Evolutionary conservation across 2,888 invertebrate genomes (phyloP).

Genomic region (Alviniconcha strummeri): DNA sequence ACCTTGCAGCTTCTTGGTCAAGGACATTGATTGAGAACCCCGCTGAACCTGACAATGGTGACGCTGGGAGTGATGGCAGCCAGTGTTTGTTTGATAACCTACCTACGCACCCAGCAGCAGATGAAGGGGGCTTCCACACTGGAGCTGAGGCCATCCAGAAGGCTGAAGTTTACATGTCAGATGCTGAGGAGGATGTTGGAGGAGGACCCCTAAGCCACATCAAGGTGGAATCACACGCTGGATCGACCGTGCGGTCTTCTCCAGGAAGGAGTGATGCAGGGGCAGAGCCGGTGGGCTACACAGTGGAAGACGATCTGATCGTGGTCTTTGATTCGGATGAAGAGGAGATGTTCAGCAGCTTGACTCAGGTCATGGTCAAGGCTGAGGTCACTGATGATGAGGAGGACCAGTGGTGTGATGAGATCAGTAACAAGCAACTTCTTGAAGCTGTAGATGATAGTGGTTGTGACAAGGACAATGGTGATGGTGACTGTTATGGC

Average conservation of each 20-base stretch:
- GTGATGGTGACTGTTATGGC: background rate
- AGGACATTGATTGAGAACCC: background rate
- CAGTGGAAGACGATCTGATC: conserved; percentile 34
- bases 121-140: no score
- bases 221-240: no score
- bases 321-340: conserved; percentile 41
- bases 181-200: background rate
- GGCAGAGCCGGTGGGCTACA: conserved; percentile 18
- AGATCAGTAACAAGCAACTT: background rate
- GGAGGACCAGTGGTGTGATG: background rate
- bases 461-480: background rate
- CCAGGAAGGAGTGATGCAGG: no score
- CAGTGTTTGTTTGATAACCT: conserved; percentile 21
- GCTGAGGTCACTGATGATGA: conserved; percentile 12
- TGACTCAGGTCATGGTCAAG: conserved; percentile 27
- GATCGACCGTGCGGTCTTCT: no score
- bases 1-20: no score
- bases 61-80: conserved; percentile 4
- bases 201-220: no score
- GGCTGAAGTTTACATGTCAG: background rate
- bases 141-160: background rate
- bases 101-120: background rate
- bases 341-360: conserved; percentile 37
- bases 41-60: background rate
- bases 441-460: background rate